These are phyloP conservation scores for Pardosa pseudoannulata DNA, from an alignment of 2,888 invertebrate species.

Conservation along the genomic window DNA sequence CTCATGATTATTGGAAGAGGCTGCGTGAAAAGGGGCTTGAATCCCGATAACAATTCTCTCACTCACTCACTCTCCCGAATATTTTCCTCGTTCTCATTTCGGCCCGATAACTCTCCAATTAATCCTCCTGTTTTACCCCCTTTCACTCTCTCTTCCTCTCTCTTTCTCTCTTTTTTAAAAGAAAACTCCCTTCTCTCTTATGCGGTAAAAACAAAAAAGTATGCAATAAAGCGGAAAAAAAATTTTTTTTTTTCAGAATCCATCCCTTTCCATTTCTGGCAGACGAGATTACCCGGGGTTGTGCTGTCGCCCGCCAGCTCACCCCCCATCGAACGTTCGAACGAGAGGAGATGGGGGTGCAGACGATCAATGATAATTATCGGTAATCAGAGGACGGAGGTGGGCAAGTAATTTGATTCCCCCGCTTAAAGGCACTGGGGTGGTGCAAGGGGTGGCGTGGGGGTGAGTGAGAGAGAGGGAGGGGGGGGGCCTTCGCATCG, in stretches of 20 bases:
- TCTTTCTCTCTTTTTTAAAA: constrained; percentile 7
- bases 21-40: background rate
- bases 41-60: constrained; percentile 42
- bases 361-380: constrained; percentile 72
- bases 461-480: background rate
- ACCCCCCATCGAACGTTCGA: constrained; percentile 18
- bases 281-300: constrained; percentile 50
- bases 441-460: background rate
- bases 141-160: background rate
- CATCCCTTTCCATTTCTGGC: constrained; percentile 59
- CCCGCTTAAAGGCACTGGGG: constrained; percentile 51
- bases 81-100: constrained; percentile 43
- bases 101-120: constrained; percentile 62
- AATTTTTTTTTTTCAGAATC: background rate
- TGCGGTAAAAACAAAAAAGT: constrained; percentile 12
- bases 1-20: constrained; percentile 26
- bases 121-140: constrained; percentile 42
- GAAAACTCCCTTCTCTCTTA: background rate
- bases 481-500: constrained; percentile 44
- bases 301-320: constrained; percentile 24
- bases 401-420: constrained; percentile 70
- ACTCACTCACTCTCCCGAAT: background rate
- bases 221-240: constrained; percentile 19
- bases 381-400: constrained; percentile 71
- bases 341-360: constrained; percentile 24